Conservation (phyloP, 53 echinoderm and acorn worm species). For the Zoroaster sp. region DNA sequence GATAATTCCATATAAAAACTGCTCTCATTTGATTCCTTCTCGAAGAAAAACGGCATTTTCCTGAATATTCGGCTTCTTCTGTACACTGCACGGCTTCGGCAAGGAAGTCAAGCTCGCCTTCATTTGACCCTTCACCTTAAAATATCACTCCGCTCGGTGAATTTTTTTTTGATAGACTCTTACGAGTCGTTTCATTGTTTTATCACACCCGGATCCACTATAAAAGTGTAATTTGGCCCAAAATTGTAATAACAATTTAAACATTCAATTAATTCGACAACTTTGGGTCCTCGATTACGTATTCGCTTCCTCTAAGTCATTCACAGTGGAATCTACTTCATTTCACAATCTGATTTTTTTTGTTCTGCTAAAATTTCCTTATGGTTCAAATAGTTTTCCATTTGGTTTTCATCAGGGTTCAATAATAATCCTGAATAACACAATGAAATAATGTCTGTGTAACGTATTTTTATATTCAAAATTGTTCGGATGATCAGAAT, state of each 20-base stretch:
- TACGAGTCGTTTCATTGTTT: neutral
- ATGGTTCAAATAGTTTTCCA: neutral
- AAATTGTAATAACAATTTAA: too few species aligned
- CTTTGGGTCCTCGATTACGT: too few species aligned
- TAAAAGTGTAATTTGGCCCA: too few species aligned
- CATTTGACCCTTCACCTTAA: slow-evolving; percentile 50
- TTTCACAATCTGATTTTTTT: neutral
- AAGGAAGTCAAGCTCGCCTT: slow-evolving; percentile 48
- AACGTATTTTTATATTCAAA: too few species aligned
- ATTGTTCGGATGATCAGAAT: too few species aligned
- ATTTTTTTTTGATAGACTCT: neutral
- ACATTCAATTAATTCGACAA: too few species aligned
- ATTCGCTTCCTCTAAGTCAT: too few species aligned
- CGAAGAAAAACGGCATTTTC: slow-evolving; percentile 33
- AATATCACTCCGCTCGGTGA: slow-evolving; percentile 43
- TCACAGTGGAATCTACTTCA: too few species aligned
- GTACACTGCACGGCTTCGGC: neutral
- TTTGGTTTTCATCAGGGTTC: neutral
- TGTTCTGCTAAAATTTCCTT: neutral
- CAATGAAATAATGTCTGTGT: too few species aligned
- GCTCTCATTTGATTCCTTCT: neutral
- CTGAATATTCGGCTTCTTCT: neutral
- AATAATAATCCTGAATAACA: too few species aligned
- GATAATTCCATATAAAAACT: neutral
- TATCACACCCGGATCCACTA: too few species aligned